Conservation (phyloP, 2,888 invertebrate species). For the Thereva nobilitata region DNA sequence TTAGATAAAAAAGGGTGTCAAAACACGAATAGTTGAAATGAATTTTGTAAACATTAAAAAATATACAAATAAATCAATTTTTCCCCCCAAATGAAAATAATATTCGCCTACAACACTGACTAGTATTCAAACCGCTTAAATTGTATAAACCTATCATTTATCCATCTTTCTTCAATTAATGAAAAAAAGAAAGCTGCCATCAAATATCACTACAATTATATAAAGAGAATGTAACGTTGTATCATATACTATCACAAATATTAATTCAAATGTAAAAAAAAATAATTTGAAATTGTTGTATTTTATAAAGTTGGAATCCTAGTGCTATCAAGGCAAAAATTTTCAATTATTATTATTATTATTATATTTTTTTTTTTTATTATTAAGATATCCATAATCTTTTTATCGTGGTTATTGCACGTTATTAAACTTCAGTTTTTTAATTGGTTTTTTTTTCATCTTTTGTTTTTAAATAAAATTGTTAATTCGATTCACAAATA, state of each 20-base stretch:
- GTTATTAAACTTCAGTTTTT: conserved; percentile 1
- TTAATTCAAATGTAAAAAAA: too few relatives aligned
- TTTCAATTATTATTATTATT: conserved; percentile 6
- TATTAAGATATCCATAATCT: conserved; percentile 2
- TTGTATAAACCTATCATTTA: neutral
- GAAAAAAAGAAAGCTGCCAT: conserved; percentile 25
- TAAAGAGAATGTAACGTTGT: conserved; percentile 13
- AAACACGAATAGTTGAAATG: too few relatives aligned
- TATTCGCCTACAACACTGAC: too few relatives aligned
- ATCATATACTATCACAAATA: too few relatives aligned
- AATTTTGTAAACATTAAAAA: too few relatives aligned
- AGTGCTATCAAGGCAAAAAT: conserved; percentile 27
- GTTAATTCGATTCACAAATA: conserved; percentile 32
- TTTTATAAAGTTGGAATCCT: neutral
- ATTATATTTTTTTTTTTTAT: neutral
- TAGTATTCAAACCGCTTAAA: too few relatives aligned
- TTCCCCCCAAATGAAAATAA: too few relatives aligned
- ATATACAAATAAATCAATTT: too few relatives aligned
- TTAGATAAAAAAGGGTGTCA: too few relatives aligned
- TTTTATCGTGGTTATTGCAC: conserved; percentile 31
- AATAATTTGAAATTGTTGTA: too few relatives aligned
- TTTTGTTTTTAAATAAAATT: conserved; percentile 11
- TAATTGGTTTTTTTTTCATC: neutral
- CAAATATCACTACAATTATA: conserved; percentile 27
- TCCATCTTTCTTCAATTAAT: neutral